Conservation (phyloP, 2,888 invertebrate species). For the Ceratothoa steindachneri region DNA sequence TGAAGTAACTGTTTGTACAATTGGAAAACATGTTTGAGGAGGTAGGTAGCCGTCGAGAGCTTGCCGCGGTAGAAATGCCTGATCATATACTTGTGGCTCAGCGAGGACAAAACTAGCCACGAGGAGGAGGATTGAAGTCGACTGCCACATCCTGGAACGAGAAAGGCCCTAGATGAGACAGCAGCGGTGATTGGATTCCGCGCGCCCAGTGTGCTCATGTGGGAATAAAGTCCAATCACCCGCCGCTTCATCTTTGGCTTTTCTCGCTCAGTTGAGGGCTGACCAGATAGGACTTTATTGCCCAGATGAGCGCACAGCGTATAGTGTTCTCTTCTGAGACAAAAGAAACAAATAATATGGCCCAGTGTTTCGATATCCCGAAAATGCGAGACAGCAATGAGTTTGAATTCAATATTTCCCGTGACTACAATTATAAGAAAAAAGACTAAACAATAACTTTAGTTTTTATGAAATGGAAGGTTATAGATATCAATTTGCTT, state of each 20-base stretch:
- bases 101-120: background rate
- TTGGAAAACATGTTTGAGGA: background rate
- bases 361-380: no score
- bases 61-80: no score
- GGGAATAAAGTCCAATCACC: constrained; percentile 45
- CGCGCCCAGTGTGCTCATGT: constrained; percentile 35
- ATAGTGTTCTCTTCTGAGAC: no score
- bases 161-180: constrained; percentile 37
- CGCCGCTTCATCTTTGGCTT: constrained; percentile 36
- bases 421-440: no score
- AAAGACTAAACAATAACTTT: no score
- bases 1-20: background rate
- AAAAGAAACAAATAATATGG: no score
- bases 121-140: constrained; percentile 26
- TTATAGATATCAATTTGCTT: no score
- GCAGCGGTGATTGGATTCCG: constrained; percentile 43
- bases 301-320: constrained; percentile 39
- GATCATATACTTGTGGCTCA: no score
- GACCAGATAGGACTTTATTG: constrained; percentile 39
- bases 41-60: background rate
- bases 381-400: no score
- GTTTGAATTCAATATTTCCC: no score
- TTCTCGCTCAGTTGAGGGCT: constrained; percentile 35
- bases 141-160: constrained; percentile 39
- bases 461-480: no score